A percentile compares a stretch with the other conserved stretches of the same genome.
Conservation (phyloP, 2,797 vertebrate species). For the Brotula barbata region DNA sequence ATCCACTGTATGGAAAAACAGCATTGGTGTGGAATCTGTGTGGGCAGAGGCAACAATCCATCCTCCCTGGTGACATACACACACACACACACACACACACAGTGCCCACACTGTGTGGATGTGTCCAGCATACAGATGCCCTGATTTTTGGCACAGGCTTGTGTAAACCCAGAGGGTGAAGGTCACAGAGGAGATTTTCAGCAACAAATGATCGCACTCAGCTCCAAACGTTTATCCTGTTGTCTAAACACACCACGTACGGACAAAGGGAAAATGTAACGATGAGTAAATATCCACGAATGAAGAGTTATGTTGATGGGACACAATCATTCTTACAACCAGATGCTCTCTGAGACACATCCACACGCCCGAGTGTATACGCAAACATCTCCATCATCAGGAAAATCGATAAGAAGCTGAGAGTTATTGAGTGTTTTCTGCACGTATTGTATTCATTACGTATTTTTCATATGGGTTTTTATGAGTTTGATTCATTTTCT, state of each 20-base stretch:
- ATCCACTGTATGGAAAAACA: conserved; percentile 32
- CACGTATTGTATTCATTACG: too few species aligned
- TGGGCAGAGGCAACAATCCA: conserved; percentile 58
- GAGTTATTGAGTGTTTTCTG: too few species aligned
- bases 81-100: conserved; percentile 32
- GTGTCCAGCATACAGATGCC: conserved; percentile 65
- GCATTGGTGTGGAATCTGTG: conserved; percentile 40
- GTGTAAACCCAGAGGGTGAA: conserved; percentile 46
- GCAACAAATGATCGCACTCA: neutral
- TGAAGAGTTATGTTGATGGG: neutral
- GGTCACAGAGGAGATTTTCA: conserved; percentile 38
- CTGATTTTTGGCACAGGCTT: conserved; percentile 38
- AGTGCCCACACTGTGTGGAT: conserved; percentile 48
- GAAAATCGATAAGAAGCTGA: too few species aligned
- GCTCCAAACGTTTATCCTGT: neutral
- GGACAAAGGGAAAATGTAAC: conserved; percentile 1
- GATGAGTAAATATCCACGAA: too few species aligned
- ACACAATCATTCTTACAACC: conserved; percentile 16
- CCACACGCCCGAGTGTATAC: neutral
- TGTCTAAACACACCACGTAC: neutral
- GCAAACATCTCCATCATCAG: too few species aligned
- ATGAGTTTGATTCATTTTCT: too few species aligned
- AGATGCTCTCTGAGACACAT: neutral
- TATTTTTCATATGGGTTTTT: too few species aligned
- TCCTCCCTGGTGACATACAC: conserved; percentile 48